Evolutionary conservation across 1,140 invertebrate species (phyloP).

Genomic region (Drosophila burlai): DNA sequence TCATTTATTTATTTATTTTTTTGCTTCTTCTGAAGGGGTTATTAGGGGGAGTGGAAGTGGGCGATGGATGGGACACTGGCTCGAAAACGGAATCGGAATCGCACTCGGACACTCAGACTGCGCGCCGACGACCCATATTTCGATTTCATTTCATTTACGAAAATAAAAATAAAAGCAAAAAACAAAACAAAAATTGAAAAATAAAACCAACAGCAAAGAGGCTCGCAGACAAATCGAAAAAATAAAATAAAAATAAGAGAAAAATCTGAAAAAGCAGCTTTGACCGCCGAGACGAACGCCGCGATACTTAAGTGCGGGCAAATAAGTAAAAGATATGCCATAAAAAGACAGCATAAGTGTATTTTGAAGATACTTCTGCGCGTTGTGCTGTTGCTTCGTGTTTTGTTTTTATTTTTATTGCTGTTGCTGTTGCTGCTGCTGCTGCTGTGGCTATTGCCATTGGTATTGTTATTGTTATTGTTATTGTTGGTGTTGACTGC

Average conservation of each 20-base stretch:
- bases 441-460: constrained; percentile 19
- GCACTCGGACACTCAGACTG: constrained; percentile 55
- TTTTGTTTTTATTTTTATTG: constrained; percentile 48
- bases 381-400: constrained; percentile 37
- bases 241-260: constrained; percentile 34
- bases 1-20: constrained; percentile 18
- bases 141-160: constrained; percentile 78
- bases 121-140: constrained; percentile 77
- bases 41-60: constrained; percentile 50
- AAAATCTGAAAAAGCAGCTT: constrained; percentile 64
- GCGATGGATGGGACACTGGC: constrained; percentile 58
- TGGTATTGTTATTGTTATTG: constrained; percentile 41
- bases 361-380: constrained; percentile 75
- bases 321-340: constrained; percentile 80
- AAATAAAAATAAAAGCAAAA: constrained; percentile 64
- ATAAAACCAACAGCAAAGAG: constrained; percentile 37
- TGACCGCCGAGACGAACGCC: constrained; percentile 53
- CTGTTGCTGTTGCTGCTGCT: constrained; percentile 8
- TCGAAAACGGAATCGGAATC: constrained; percentile 42
- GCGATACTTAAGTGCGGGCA: constrained; percentile 72
- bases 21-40: constrained; percentile 17
- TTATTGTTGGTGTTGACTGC: constrained; percentile 43
- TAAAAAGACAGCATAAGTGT: constrained; percentile 80
- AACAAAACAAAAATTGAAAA: constrained; percentile 35
- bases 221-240: constrained; percentile 39